Evolutionary conservation across 2,888 invertebrate genomes (phyloP).

Genomic region (Acrocera orbiculus): DNA sequence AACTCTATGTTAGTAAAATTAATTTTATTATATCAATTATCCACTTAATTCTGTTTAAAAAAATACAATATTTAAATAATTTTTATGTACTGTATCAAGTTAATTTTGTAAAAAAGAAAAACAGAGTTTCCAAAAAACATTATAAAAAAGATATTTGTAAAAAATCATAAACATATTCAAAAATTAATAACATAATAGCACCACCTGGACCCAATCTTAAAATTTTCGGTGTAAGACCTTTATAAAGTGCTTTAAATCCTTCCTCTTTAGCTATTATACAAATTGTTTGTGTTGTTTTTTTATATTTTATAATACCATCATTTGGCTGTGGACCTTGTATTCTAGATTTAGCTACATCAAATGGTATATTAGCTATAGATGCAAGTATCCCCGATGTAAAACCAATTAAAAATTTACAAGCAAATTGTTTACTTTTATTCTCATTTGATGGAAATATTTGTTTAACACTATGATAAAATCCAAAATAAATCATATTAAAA

Average conservation of each 20-base stretch:
- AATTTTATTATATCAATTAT: too few species aligned
- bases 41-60: too few species aligned
- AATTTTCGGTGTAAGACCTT: conserved; percentile 81
- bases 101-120: too few species aligned
- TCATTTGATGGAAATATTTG: conserved; percentile 47
- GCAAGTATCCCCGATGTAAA: conserved; percentile 75
- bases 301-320: conserved; percentile 56
- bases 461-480: conserved; percentile 86
- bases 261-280: conserved; percentile 64
- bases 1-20: too few species aligned
- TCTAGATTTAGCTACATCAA: conserved; percentile 89
- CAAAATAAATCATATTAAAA: conserved; percentile 89
- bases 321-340: conserved; percentile 84
- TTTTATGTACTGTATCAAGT: too few species aligned
- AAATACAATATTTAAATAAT: too few species aligned
- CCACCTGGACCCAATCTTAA: conserved; percentile 85
- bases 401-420: conserved; percentile 63
- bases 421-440: conserved; percentile 50
- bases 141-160: conserved; percentile 37
- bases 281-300: conserved; percentile 55
- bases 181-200: conserved; percentile 86
- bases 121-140: too few species aligned
- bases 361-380: conserved; percentile 81
- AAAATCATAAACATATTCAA: conserved; percentile 67
- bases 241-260: conserved; percentile 78